A percentile compares a stretch with the other conserved stretches of the same genome.
phyloP scores from a whole-genome alignment of 2,113 vertebrate genomes.

The Epinephelus lanceolatus region DNA sequence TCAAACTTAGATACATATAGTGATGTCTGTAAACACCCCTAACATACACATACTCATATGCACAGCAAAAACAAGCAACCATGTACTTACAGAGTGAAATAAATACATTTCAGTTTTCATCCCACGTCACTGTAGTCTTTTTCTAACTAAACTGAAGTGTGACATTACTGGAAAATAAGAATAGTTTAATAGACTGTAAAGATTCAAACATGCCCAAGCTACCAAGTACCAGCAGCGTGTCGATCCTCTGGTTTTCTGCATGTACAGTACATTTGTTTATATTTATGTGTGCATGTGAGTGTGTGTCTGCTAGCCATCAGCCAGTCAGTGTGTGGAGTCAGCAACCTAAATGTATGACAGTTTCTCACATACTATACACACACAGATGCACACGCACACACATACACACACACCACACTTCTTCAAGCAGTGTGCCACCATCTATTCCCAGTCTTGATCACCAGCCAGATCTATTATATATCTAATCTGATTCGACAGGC shows the following conservation, averaged over 20 bases:
- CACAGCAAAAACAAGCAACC: neutral
- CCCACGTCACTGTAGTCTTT: neutral
- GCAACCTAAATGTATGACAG: conserved; percentile 4
- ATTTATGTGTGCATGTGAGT: neutral
- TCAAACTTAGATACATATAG: neutral
- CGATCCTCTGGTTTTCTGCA: neutral
- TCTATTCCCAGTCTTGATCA: conserved; percentile 21
- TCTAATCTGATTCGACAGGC: conserved; percentile 35
- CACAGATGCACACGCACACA: neutral
- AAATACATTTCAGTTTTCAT: neutral
- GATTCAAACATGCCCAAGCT: neutral
- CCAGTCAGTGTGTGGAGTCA: conserved; percentile 13
- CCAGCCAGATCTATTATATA: conserved; percentile 39
- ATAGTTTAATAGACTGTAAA: neutral
- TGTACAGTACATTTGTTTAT: neutral
- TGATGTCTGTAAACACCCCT: neutral
- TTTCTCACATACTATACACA: conserved; percentile 2
- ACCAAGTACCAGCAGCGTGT: neutral
- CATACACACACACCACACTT: conserved; percentile 14
- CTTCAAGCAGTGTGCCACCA: conserved; percentile 9
- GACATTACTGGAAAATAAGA: neutral
- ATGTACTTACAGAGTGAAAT: neutral
- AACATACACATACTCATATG: neutral
- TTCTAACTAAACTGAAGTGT: neutral
- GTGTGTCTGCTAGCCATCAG: conserved; percentile 1